Evolutionary conservation across 1,140 invertebrate genomes (phyloP), one percentile per base, ranked within the genome.

Genomic region (Danaus plexippus): DNA sequence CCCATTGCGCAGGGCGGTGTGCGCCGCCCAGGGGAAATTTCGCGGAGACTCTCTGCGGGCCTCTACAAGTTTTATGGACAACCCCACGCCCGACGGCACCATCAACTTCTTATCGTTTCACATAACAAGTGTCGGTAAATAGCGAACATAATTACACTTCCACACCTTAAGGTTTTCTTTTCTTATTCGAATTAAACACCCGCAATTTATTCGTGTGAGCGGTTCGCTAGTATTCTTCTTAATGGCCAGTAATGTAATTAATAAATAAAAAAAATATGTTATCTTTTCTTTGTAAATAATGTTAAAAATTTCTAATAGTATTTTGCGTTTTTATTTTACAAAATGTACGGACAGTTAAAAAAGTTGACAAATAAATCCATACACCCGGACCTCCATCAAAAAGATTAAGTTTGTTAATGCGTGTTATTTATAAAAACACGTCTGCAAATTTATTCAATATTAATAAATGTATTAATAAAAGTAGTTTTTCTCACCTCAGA

Each of bases 21-120:
- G 76, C 69, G 67, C 75, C 69, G 73, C 80, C 75, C 80, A 73
- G 69, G 84, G 84, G 82, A 85, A 85, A 85, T 87, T 85, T 84
- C 73, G 77, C 74, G 74, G 65, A 75, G 69, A 67, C 67, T 80
- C 84, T 85, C 82, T 62, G 63, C 64, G 79, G 80, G 72, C 71
- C 81, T 76, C 72, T 79, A 80, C 81, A 80, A 87, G 81, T 85
- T 87, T 87, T 86, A 87, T 87, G 77, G 83, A 81, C 76, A 75
- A 71, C 75, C 64, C 61, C 42, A 50, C 47, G 50, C 61, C 62
- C 63, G 57, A 57, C 48, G 57, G 57, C 62, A 56, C 67, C 75
- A 71, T 80, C 74, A 75, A 79, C 72, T 79, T 78, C 79, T 84
- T 82, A 78, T 80, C 79, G 68, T 64, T 71, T 67, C 65, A 81